A percentile compares a stretch with the other conserved stretches of the same genome.
Conservation (phyloP, 2,113 vertebrate genomes). For the Cercopithecus mona region DNA sequence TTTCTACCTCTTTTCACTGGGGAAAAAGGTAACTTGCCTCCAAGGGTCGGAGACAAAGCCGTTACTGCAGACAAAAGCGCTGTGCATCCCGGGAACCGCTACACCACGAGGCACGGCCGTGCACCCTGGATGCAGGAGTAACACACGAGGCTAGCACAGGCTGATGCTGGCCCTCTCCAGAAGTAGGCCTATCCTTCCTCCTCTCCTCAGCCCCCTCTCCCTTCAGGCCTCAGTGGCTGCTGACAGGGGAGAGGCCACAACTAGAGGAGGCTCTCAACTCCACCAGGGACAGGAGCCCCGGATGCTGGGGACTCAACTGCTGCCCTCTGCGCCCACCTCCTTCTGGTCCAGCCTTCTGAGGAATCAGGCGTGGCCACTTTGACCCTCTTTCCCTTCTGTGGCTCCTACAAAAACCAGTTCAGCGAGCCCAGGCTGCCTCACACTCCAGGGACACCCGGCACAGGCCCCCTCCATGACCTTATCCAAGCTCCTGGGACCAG, state of each 20-base stretch:
- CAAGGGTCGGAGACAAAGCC: too few relatives aligned
- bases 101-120: fast-evolving
- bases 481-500: too few relatives aligned
- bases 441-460: neutral
- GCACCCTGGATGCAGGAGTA: too few relatives aligned
- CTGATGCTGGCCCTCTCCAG: too few relatives aligned
- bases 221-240: neutral
- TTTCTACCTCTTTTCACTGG: too few relatives aligned
- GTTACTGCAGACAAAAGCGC: neutral
- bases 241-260: neutral
- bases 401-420: neutral
- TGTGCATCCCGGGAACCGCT: too few relatives aligned
- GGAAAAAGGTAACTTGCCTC: too few relatives aligned
- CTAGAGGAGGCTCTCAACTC: too few relatives aligned
- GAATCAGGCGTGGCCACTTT: neutral
- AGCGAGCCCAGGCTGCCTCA: neutral
- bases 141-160: neutral
- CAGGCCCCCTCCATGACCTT: too few relatives aligned
- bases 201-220: neutral
- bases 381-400: neutral
- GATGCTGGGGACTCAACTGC: neutral
- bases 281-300: neutral
- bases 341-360: too few relatives aligned
- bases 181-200: too few relatives aligned
- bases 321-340: neutral